Evolutionary conservation across 2,888 invertebrate species (phyloP), one percentile per base, ranked within the genome.

Genomic region (Troides helena): DNA sequence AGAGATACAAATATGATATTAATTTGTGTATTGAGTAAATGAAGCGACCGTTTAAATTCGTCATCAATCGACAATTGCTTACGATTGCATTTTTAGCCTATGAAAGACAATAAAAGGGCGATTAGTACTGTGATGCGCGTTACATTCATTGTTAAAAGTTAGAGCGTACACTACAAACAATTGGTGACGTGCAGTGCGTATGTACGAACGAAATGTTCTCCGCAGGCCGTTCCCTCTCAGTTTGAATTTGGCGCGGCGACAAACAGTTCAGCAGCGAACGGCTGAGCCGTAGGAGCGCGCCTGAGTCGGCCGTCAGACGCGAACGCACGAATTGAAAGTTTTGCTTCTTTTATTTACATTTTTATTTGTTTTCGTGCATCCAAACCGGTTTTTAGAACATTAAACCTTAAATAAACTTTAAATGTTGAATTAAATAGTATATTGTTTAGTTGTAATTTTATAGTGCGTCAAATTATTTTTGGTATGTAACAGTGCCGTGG

Each of bases 241-340:
- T 91, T 91, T 85, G 86, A 90, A 91, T 84, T 91, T 91, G 86
- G 90, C 91, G 91, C 89, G 86, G 81, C 74, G 73, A 74, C 76
- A 71, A 46, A 59, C 66, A 66, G 66, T 62, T 50, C 60, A 69
- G 74, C 72, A 76, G 77, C 77, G 77, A 80, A 75, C 77, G 77
- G 79, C 78, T 84, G 80, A 84, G 78, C 81, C 78, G 82, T 81
- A 80, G 82, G 80, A 82, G 84, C 85, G 82, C 85, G 81, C 80
- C 82, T 77, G 76, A 81, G 81, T 81, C 80, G 81, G 75, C 78
- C 78, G 77, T 78, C 79, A 63, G 53, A 10, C 63, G 23, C 76
- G 78, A 75, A 74, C 78, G 77, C 81, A 83, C 81, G 80, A 80
- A 80, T 81, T 77, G 76, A 76, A 80, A 79, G 79, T 86, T 81